Percentiles rank a stretch among this genome's conserved stretches.
These are phyloP conservation scores for Hapalemur alaotrensis DNA, from an alignment of 2,797 vertebrate genomes.

Conservation along the genomic window DNA sequence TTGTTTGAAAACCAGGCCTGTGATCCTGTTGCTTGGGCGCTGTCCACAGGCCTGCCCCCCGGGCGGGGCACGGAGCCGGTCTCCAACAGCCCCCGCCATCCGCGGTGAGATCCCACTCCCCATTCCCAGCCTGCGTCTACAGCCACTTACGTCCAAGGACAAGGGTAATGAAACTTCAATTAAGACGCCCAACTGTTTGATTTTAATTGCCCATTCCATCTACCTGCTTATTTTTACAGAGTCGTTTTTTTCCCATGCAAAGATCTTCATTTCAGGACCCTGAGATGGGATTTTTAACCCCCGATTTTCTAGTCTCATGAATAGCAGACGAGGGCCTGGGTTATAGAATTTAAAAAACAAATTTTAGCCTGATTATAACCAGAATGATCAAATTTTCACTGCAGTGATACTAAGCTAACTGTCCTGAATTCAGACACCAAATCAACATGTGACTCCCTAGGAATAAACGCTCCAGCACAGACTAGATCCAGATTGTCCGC, in stretches of 20 bases:
- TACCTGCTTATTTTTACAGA: conserved; percentile 12
- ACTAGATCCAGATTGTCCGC: background rate
- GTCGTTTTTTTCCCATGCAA: conserved; percentile 26
- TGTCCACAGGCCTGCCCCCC: background rate
- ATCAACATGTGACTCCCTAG: conserved; percentile 24
- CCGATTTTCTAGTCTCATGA: conserved; percentile 51
- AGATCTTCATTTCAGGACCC: conserved; percentile 34
- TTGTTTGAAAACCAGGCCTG: background rate
- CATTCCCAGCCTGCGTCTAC: background rate
- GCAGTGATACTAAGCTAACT: conserved; percentile 48
- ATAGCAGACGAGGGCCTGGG: conserved; percentile 18
- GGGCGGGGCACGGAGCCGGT: background rate
- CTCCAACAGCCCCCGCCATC: background rate
- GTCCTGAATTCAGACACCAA: conserved; percentile 42
- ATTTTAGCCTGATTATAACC: conserved; percentile 46
- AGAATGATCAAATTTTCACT: conserved; percentile 54
- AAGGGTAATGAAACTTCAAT: conserved; percentile 40
- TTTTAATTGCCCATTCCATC: conserved; percentile 64
- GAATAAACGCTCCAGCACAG: background rate
- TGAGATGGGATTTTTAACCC: conserved; percentile 22
- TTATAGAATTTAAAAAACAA: background rate
- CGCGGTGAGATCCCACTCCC: background rate
- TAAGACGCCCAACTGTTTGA: conserved; percentile 55
- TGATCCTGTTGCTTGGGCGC: background rate
- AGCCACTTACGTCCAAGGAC: background rate